phyloP scores from a whole-genome alignment of 2,888 invertebrate species.

The Melinaea menophilus region DNA sequence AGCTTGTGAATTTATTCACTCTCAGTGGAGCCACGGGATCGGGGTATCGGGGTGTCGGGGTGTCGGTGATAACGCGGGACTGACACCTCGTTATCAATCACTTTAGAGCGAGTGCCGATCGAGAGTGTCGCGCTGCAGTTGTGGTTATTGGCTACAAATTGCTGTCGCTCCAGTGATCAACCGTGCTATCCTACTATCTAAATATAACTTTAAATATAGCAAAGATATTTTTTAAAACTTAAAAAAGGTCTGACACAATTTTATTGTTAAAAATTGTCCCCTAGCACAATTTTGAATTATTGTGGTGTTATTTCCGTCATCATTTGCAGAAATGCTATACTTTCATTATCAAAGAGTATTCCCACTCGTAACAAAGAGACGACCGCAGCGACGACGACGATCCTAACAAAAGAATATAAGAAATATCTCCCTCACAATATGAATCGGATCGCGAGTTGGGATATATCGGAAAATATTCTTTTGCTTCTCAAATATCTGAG shows the following conservation, averaged over 20 bases:
- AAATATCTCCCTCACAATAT: slow-evolving; percentile 67
- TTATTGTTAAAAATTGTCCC: background rate
- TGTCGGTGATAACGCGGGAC: slow-evolving; percentile 62
- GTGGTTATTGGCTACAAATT: slow-evolving; percentile 71
- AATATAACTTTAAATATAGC: slow-evolving; percentile 12
- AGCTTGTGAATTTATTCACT: slow-evolving; percentile 47
- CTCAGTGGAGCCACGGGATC: slow-evolving; percentile 40
- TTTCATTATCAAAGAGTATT: slow-evolving; percentile 61
- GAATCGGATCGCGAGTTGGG: slow-evolving; percentile 57
- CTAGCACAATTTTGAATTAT: background rate
- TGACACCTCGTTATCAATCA: slow-evolving; percentile 70
- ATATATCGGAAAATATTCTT: slow-evolving; percentile 57
- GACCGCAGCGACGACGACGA: slow-evolving; percentile 57
- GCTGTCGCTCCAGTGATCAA: slow-evolving; percentile 63
- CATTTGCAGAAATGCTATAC: slow-evolving; percentile 56
- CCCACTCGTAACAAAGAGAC: slow-evolving; percentile 61
- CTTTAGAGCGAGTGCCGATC: slow-evolving; percentile 54
- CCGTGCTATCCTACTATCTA: slow-evolving; percentile 38
- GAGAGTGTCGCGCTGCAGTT: slow-evolving; percentile 65
- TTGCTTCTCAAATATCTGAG: slow-evolving; percentile 49
- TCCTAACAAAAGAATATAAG: slow-evolving; percentile 72
- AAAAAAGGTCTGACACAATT: background rate
- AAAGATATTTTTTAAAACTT: background rate
- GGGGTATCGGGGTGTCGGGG: slow-evolving; percentile 48
- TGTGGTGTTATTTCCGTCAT: slow-evolving; percentile 2